Evolutionary conservation across 2,888 invertebrate species (phyloP), one percentile per base, ranked within the genome.

Genomic region (Mythimna pallens): DNA sequence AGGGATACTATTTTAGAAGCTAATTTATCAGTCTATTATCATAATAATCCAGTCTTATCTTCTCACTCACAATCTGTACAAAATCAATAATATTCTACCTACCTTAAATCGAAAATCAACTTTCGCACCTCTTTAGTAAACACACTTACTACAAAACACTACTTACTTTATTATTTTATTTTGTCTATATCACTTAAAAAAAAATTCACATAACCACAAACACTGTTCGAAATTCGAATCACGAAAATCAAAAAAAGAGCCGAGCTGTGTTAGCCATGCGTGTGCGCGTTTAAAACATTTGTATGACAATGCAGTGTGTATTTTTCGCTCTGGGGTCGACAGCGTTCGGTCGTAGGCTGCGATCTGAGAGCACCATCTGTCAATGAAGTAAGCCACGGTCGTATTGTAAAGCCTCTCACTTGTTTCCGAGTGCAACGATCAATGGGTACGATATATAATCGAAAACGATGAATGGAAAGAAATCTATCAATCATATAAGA

Each of bases 311-410:
- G 92, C 87, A 87, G 79, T 72, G 79, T 82, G 87, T 86, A 81
- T 91, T 92, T 91, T 89, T 86, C 86, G 85, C 85, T 69, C 81
- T 86, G 90, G 92, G 94, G 92, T 94, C 94, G 92, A 86, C 88
- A 78, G 89, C 93, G 92, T 86, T 52, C 88, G 81, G 91, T 90
- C 90, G 89, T 85, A 88, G 88, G 85, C 87, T 88, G 83, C 80
- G 80, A 82, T 79, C 89, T 86, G 89, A 70, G 83, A 83, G 74
- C 90, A 89, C 90, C 90, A 93, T 92, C 93, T 90, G 92, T 93
- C 92, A 93, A 92, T 92, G 93, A 93, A 89, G 89, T 92, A 91
- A 94, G 93, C 90, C 94, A 94, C 91, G 94, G 95, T 89, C 94
- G 86, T 78, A 82, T 80, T 76, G 76, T 82, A 76, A 75, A 89